These are phyloP conservation scores for Platerodrilus igneus DNA, from an alignment of 2,888 invertebrate species.

Conservation along the genomic window DNA sequence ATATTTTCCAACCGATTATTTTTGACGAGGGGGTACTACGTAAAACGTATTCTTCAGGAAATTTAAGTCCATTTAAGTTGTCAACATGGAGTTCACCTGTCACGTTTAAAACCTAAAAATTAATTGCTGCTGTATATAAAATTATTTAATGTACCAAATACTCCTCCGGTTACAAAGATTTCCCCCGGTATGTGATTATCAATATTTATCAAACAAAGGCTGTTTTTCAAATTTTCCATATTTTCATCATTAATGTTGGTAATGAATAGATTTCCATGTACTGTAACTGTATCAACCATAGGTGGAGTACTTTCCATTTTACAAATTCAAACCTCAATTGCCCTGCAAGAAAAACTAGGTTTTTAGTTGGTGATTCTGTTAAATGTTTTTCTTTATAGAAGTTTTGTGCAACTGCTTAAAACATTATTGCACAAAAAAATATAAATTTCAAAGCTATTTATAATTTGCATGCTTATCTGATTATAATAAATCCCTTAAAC, in stretches of 20 bases:
- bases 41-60: constrained; percentile 52
- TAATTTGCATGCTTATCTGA: too few species aligned
- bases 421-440: too few species aligned
- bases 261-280: constrained; percentile 40
- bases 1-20: constrained; percentile 42
- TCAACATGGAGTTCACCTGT: constrained; percentile 39
- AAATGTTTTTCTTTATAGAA: too few species aligned
- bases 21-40: constrained; percentile 38
- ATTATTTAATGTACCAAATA: constrained; percentile 17
- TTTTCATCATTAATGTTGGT: constrained; percentile 48
- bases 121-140: constrained; percentile 12
- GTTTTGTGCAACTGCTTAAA: too few species aligned
- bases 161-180: constrained; percentile 51
- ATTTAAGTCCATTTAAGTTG: constrained; percentile 50
- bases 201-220: constrained; percentile 49
- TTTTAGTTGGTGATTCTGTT: too few species aligned
- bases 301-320: too few species aligned
- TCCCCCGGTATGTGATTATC: constrained; percentile 41
- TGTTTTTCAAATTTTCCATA: constrained; percentile 47
- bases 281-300: constrained; percentile 28
- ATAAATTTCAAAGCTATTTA: too few species aligned
- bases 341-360: too few species aligned
- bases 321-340: too few species aligned
- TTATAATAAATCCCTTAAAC: too few species aligned
- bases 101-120: constrained; percentile 46